A percentile compares a stretch with the other conserved stretches of the same genome.
Conservation (phyloP, 2,113 vertebrate species). For the Hippocampus guttulatus region DNA sequence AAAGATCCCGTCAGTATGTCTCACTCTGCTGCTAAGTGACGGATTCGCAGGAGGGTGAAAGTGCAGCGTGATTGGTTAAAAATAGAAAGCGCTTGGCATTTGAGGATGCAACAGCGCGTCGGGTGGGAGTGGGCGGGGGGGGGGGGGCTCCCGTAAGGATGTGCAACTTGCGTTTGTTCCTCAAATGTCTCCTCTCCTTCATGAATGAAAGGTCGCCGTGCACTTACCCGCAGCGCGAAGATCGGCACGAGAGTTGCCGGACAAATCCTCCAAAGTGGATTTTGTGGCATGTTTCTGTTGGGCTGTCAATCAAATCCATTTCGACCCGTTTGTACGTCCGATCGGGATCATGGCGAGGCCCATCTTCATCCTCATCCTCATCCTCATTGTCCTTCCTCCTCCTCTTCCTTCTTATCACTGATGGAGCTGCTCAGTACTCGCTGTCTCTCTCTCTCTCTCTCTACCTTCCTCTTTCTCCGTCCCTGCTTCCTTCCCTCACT, state of each 20-base stretch:
- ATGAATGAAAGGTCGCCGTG: neutral
- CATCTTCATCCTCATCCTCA: neutral
- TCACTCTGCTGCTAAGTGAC: neutral
- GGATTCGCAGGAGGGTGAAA: neutral
- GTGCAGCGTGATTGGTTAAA: neutral
- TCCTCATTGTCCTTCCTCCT: neutral
- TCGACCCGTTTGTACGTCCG: neutral
- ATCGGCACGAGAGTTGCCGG: neutral
- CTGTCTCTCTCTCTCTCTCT: neutral
- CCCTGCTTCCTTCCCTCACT: conserved; percentile 35
- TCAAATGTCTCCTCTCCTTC: neutral
- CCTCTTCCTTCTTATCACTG: neutral
- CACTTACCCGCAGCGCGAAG: neutral
- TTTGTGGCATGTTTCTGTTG: neutral
- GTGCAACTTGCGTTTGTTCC: neutral
- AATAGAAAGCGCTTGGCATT: neutral
- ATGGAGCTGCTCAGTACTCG: neutral
- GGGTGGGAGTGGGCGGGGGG: neutral
- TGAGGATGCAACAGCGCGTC: neutral
- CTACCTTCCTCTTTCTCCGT: neutral
- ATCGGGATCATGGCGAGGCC: neutral
- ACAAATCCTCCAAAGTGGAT: neutral
- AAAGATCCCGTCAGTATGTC: neutral
- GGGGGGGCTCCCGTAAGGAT: neutral
- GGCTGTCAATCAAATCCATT: neutral